These are phyloP conservation scores for Paracyclopina nana DNA, from an alignment of 1,140 invertebrate genomes.

Conservation along the genomic window DNA sequence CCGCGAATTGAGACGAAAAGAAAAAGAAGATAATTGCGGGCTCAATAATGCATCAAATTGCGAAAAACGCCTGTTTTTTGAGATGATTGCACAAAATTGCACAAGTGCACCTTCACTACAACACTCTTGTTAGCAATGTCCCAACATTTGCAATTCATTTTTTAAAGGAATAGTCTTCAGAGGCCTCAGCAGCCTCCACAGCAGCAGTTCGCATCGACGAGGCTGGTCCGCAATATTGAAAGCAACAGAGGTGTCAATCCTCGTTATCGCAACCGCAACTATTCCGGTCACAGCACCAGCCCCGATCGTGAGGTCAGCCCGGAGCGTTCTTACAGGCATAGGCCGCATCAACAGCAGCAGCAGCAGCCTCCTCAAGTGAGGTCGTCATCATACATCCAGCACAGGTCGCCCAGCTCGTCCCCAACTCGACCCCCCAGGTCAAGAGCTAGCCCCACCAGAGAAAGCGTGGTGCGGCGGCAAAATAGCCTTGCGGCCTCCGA, in stretches of 20 bases:
- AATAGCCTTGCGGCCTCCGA: no score
- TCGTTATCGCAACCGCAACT: background rate
- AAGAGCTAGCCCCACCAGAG: conserved; percentile 6
- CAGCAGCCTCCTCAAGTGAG: background rate
- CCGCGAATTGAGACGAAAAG: no score
- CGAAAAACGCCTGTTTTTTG: no score
- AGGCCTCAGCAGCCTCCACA: no score
- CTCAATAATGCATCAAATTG: no score
- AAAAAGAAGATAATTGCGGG: no score
- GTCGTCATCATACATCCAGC: background rate
- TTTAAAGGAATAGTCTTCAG: no score
- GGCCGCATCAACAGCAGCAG: background rate
- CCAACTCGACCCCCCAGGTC: conserved; percentile 11
- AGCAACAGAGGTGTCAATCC: background rate
- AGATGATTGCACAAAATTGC: no score
- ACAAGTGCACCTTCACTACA: no score
- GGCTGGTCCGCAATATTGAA: conserved; percentile 3
- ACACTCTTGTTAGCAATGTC: no score
- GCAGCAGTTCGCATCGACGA: conserved; percentile 6
- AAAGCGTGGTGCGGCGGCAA: conserved; percentile 6
- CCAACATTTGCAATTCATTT: no score
- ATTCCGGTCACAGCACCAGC: conserved; percentile 13
- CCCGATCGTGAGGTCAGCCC: conserved; percentile 8
- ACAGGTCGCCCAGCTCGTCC: conserved; percentile 14
- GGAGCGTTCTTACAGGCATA: conserved; percentile 1